Percentiles rank a stretch among this genome's conserved stretches.
Evolutionary conservation across 2,113 vertebrate species (phyloP).

Genomic region (Alligator sinensis): DNA sequence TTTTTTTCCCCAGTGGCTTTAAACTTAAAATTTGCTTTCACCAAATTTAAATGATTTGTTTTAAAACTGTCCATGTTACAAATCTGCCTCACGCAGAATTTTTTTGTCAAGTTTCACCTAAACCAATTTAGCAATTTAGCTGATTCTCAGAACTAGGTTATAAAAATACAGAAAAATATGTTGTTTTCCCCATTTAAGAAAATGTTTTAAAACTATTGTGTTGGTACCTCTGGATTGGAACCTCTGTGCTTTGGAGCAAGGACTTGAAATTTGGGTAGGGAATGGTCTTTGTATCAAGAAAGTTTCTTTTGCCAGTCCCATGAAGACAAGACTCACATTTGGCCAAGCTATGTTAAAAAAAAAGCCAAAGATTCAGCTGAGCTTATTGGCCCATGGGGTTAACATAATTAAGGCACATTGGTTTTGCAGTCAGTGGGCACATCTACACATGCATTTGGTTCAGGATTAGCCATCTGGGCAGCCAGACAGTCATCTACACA

Average conservation of each 20-base stretch:
- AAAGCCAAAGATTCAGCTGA: too few species aligned
- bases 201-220: neutral
- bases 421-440: too few species aligned
- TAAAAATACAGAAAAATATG: neutral
- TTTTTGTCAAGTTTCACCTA: conserved; percentile 5
- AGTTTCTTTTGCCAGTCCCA: neutral
- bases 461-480: too few species aligned
- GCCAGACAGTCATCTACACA: too few species aligned
- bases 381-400: too few species aligned
- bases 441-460: too few species aligned
- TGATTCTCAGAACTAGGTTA: neutral
- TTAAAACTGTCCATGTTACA: neutral
- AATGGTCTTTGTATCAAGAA: neutral
- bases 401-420: too few species aligned
- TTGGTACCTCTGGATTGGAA: neutral
- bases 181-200: neutral
- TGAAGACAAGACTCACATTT: neutral
- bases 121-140: neutral
- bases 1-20: neutral
- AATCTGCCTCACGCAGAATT: neutral
- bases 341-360: neutral
- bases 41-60: neutral
- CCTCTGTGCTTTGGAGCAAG: neutral
- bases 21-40: neutral
- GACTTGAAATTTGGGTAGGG: neutral